Base-by-base conservation (phyloP, 2,113 vertebrate genomes). In the Oncorhynchus keta region DNA sequence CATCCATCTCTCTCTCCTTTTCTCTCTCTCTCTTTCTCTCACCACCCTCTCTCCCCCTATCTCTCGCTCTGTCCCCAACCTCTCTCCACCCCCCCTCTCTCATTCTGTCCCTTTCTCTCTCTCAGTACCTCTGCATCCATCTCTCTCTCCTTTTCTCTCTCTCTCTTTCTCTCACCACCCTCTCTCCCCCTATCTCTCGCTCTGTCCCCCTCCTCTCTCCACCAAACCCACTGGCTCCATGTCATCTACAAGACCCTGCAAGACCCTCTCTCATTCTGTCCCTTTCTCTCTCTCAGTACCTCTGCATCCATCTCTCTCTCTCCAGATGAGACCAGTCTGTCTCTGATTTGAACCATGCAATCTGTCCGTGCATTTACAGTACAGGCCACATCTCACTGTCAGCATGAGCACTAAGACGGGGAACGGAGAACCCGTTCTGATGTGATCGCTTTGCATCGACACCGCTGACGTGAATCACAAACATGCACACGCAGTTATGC, bases 131-230 rank as follows among this genome's bases (percentile, higher is more conserved):
- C 24, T 24, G 24, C 24, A 24, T 24, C 24, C 24, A 24, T 24
- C 24, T 51, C 35, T 22, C 8, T 24, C 76, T 82, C 74, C 74
- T 62, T 72, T 76, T 68, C 57, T 74, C 73, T 74, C 68, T 7
- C 35, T 32, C 32, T 32, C 32, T 5, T 2, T 7, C 6, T 39
- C 35, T 39, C 6, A 1, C 35, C 35, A 1, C 35, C 6, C 6
- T 8, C 32, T 5, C 32, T 5, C 35, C 35, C 7, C 35, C 7
- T 4, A 6, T 8, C 7, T 8, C 32, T 35, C 32, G 0, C 5
- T 35, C 32, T 35, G 5, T 35, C 32, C 32, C 5, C 32, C 26
- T 35, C 32, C 32, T 7, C 6, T 1, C 35, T 39, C 35, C 7
- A 1, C 35, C 35, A n/a, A n/a, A n/a, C n/a, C n/a, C n/a, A n/a